Conservation (phyloP, 2,888 invertebrate genomes). For the Campoletis raptor region DNA sequence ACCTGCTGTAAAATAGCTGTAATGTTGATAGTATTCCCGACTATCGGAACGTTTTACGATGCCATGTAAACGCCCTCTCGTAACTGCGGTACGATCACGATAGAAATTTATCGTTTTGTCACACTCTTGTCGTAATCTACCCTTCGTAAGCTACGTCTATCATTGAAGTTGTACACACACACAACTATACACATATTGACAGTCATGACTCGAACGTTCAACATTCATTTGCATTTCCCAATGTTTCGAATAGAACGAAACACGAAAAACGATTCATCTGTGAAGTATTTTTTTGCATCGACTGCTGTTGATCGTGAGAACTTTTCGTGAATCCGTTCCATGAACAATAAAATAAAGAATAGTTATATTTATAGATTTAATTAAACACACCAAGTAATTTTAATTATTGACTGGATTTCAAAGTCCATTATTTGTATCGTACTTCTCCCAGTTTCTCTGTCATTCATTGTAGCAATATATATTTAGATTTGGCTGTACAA, state of each 20-base stretch:
- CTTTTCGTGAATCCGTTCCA: conserved; percentile 7
- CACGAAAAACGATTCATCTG: conserved; percentile 16
- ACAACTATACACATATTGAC: not conserved
- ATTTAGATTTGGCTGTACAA: not conserved
- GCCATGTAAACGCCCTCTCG: conserved; percentile 55
- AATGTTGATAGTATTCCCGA: conserved; percentile 36
- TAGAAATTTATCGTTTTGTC: conserved; percentile 61
- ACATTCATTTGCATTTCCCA: conserved; percentile 40
- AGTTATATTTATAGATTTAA: not conserved
- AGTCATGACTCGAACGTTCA: conserved; percentile 31
- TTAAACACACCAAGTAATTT: not conserved
- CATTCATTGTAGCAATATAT: not conserved
- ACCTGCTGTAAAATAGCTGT: conserved; percentile 34
- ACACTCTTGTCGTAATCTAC: conserved; percentile 51
- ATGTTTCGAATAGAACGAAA: not conserved
- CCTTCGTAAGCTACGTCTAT: conserved; percentile 19
- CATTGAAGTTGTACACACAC: conserved; percentile 5
- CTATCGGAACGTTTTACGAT: conserved; percentile 58
- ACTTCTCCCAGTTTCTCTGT: not conserved
- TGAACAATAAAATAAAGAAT: not conserved
- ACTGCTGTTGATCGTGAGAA: not conserved
- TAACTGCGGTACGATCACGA: conserved; percentile 52
- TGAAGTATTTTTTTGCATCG: conserved; percentile 23
- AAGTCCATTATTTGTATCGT: not conserved
- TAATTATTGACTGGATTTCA: not conserved